Percentiles rank a stretch among this genome's conserved stretches.
These are phyloP conservation scores for Anthoptus insignis DNA, from an alignment of 2,888 invertebrate genomes.

Conservation along the genomic window DNA sequence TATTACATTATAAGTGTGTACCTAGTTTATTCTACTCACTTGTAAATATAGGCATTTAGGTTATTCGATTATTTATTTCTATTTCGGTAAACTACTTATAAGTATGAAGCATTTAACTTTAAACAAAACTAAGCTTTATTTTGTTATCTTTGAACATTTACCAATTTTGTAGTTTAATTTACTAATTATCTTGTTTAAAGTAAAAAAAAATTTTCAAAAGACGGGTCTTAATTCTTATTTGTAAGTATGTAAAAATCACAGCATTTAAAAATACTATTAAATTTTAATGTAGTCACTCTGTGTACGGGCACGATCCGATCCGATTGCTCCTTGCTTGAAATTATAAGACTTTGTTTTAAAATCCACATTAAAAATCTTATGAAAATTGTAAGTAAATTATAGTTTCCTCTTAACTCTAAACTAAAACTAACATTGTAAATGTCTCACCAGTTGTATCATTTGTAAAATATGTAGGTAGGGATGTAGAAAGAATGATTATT, in stretches of 20 bases:
- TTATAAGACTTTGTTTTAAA: too few species aligned
- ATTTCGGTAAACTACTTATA: conserved; percentile 20
- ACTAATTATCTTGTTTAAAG: not conserved
- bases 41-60: conserved; percentile 52
- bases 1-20: conserved; percentile 64
- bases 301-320: not conserved
- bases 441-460: not conserved
- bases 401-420: too few species aligned
- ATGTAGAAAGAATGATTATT: not conserved
- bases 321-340: not conserved
- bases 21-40: conserved; percentile 52
- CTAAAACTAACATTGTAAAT: too few species aligned
- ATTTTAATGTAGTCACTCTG: not conserved
- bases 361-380: too few species aligned
- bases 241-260: conserved; percentile 2
- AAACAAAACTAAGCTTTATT: conserved; percentile 15
- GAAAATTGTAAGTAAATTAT: too few species aligned
- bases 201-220: not conserved
- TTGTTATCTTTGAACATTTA: conserved; percentile 16
- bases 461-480: conserved; percentile 1
- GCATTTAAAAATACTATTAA: not conserved
- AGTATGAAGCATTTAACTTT: conserved; percentile 30
- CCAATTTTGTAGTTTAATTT: conserved; percentile 1
- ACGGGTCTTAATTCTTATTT: not conserved
- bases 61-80: conserved; percentile 33